Evolutionary conservation across 2,797 vertebrate species (phyloP), one percentile per base, ranked within the genome.

Genomic region (Enoplosus armatus): DNA sequence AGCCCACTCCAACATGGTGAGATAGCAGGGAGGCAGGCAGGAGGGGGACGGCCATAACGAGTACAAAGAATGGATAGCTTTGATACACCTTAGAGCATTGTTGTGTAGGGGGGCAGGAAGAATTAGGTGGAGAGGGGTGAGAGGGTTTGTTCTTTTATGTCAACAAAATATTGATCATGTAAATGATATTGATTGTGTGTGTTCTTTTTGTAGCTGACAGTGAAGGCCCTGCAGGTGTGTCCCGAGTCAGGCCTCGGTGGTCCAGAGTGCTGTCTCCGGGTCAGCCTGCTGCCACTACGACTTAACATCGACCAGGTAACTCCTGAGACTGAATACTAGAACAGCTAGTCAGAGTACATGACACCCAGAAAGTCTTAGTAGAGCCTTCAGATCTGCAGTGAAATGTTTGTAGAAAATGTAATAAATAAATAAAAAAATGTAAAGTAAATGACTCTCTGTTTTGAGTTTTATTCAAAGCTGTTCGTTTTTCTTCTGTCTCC

Each of bases 1-100:
- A 71, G 95, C 97, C 16, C 97, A 98, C 91, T 97, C 97, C 84
- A 98, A 97, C 94, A 98, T 98, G 97, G 97, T 98, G 90, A 94
- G 93, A 61, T 5, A 8, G 37, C 59, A 29, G 16, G 43, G 58
- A 53, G 26, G 16, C 0, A 0, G 27, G 3, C 4, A 53, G 9
- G n/a, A 50, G 48, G 5, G 11, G 47, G 22, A 33, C 16, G 8
- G 67, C 35, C 33, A 41, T 31, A 9, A 26, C 35, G 24, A 29
- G 41, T 63, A n/a, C n/a, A n/a, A n/a, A n/a, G n/a, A n/a, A n/a
- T n/a, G 14, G 15, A 60, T 3, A 33, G 43, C 45, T 29, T 51
- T 61, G 5, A 69, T 56, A 43, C 18, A 68, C 18, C n/a, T 39
- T 39, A 26, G 15, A 24, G 16, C 4, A 20, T 18, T 33, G 26